Conservation (phyloP, 2,113 vertebrate species). For the Hystrix cristata region DNA sequence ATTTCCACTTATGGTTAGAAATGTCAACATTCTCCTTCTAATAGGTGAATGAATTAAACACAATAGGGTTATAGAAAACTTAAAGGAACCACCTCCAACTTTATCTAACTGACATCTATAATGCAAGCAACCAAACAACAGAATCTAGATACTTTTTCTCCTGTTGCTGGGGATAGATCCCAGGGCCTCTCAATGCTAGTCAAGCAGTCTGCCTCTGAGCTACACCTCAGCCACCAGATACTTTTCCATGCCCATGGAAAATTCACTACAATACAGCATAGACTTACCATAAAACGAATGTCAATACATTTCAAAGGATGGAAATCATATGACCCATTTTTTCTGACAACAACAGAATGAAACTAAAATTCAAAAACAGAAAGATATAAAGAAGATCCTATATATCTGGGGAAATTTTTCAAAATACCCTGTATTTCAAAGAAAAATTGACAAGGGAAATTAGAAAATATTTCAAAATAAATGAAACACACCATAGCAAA, state of each 20-base stretch:
- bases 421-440: conserved; percentile 10
- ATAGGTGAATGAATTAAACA: not conserved
- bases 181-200: not conserved
- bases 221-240: not conserved
- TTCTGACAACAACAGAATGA: not conserved
- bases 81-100: not conserved
- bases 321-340: not conserved
- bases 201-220: not conserved
- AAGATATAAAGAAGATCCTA: not conserved
- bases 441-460: not conserved
- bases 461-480: conserved; percentile 12
- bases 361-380: not conserved
- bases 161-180: not conserved
- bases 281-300: not conserved
- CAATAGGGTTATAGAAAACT: not conserved
- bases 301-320: not conserved
- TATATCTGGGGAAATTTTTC: not conserved
- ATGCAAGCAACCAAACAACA: not conserved
- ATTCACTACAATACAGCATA: not conserved
- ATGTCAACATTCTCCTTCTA: not conserved
- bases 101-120: not conserved
- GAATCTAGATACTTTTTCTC: not conserved
- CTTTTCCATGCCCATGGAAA: not conserved
- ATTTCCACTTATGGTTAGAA: not conserved
- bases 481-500: not conserved